Evolutionary conservation across 2,113 vertebrate genomes (phyloP), one percentile per base, ranked within the genome.

Genomic region (Clinocottus analis): DNA sequence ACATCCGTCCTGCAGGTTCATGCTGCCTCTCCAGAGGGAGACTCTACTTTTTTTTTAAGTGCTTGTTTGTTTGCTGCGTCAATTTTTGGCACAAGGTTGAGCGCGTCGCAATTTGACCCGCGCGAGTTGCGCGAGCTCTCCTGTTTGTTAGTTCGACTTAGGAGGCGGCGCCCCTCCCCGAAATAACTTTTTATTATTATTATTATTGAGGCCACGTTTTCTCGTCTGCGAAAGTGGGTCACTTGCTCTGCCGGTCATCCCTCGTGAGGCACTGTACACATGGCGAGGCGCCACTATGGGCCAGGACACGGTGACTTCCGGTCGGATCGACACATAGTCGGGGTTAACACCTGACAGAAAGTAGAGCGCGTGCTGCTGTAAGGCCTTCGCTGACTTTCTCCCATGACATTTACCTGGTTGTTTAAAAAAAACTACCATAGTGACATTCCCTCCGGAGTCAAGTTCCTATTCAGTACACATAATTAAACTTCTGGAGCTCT

Each of bases 191-290:
- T 31, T 31, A n/a, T n/a, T n/a, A n/a, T n/a, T n/a, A n/a, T n/a
- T 31, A 3, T 31, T 43, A 92, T 90, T 86, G 91, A 94, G 89
- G 90, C 90, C 91, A 92, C 68, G 43, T 85, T 88, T 88, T 82
- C 86, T 88, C 81, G 77, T 91, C 80, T 80, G 71, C 55, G 74
- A 86, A 94, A 93, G 85, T 93, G 90, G 93, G 92, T 92, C 92
- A 87, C 79, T 80, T 75, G 76, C 88, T 82, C 71, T 60, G 63
- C 75, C 75, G 87, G 82, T 88, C 85, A 83, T 83, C 67, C 67
- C 78, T 79, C 76, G 5, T 53, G 87, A 85, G 85, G 79, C 53
- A 45, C 25, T 41, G 72, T 83, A 79, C 85, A 88, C 84, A 82
- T 68, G 45, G 69, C 3, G 31, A 70, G 63, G 7, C 8, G 43